These are phyloP conservation scores for Falco biarmicus DNA, from an alignment of 2,797 vertebrate genomes.

Conservation along the genomic window DNA sequence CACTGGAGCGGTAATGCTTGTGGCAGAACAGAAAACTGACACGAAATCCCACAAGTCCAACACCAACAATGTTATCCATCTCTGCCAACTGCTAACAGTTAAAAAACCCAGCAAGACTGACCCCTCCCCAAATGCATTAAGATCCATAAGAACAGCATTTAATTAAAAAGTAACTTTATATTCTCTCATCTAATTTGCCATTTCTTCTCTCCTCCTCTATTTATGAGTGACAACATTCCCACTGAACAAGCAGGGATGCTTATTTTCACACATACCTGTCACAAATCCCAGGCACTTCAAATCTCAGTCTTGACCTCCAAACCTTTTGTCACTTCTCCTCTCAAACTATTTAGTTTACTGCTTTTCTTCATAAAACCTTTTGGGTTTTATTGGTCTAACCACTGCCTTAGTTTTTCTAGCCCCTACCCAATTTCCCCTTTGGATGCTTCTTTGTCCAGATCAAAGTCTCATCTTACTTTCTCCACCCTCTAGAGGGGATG, in stretches of 20 bases:
- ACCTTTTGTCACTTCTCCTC: background rate
- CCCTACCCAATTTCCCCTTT: background rate
- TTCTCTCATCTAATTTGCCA: background rate
- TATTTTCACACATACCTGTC: background rate
- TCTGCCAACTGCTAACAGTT: background rate
- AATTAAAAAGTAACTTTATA: background rate
- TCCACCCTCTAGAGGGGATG: background rate
- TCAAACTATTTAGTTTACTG: background rate
- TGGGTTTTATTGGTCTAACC: background rate
- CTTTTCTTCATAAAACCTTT: background rate
- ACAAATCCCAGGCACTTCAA: background rate
- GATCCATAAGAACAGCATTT: background rate
- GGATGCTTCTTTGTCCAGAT: background rate
- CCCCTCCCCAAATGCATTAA: background rate
- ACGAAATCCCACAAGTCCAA: background rate
- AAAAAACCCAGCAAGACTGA: background rate
- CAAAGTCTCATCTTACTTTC: background rate
- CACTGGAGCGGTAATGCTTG: accelerated
- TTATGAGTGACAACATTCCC: background rate
- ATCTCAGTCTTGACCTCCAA: background rate
- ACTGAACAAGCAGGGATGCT: background rate
- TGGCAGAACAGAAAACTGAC: background rate
- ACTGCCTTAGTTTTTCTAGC: background rate
- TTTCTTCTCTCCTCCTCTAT: background rate
- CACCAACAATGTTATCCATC: background rate